Base-by-base conservation (phyloP, 2,888 invertebrate species). In the Tridacna gigas region DNA sequence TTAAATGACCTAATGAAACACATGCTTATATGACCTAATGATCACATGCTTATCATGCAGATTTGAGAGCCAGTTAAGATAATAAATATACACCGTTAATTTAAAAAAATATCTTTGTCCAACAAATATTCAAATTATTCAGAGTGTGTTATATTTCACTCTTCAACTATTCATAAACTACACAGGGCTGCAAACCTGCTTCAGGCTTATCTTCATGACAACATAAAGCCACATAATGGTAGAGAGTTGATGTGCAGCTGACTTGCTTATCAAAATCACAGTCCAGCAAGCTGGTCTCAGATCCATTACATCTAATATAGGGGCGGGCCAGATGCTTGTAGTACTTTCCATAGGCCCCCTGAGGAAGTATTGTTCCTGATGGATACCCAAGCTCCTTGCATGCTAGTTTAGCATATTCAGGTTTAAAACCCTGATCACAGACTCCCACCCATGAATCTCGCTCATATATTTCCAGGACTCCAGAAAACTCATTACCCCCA, bases 351-450 rank as follows among this genome's bases (percentile, higher is more conserved):
- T 85, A 92, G 25, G 86, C 88, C 4, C 88, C 89, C 63, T 78
- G 80, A 56, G 82, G 88, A 20, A 84, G 80, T 11, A 78, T 76
- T 18, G 77, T 86, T 5, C 91, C 91, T 45, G 89, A 84, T 56
- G 88, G 79, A 37, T 82, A 97, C 15, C 97, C 97, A 28, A 97
- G 93, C 91, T 97, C 97, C 77, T 95, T 96, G 90, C 97, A 97
- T 2, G 96, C 96, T 0, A 97, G 96, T 89, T 56, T 61, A 0
- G 97, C 97, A 89, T 97, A 96, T 25, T 95, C 95, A 82, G 96
- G 94, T n/a, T 96, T 96, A 91, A 97, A 97, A 86, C 96, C 96
- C 89, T 97, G 97, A 90, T 97, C 97, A 93, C 97, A 97, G 18
- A 97, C 96, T 85, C 96, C 96, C 1, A 97, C 97, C 96, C 96